Conservation (phyloP, 2,797 vertebrate genomes). For the Sardinella longiceps region DNA sequence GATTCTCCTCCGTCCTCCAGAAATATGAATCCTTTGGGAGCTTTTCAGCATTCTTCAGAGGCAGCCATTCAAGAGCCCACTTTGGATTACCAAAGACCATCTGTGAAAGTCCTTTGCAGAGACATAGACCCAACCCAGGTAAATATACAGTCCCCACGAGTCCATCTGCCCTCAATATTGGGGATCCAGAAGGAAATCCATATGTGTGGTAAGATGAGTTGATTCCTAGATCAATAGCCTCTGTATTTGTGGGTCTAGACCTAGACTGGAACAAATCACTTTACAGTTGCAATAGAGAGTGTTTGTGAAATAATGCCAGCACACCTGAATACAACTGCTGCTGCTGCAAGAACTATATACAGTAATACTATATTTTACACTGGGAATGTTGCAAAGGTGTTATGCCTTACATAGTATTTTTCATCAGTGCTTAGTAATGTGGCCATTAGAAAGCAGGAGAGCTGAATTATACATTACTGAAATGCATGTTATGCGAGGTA, state of each 20-base stretch:
- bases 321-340: background rate
- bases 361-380: background rate
- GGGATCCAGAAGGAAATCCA: background rate
- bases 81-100: background rate
- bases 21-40: background rate
- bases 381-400: too few species aligned
- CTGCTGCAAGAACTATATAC: background rate
- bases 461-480: background rate
- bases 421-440: background rate
- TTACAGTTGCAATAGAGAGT: background rate
- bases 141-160: background rate
- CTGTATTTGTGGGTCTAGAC: background rate
- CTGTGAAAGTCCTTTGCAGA: background rate
- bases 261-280: slow-evolving; percentile 1
- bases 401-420: background rate
- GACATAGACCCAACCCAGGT: background rate
- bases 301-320: background rate
- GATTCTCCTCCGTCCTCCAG: background rate
- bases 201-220: background rate
- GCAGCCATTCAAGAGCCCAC: background rate
- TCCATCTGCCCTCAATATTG: background rate
- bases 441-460: background rate
- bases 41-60: background rate
- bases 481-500: background rate
- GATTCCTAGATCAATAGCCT: slow-evolving; percentile 12